A percentile compares a stretch with the other conserved stretches of the same genome.
Conservation (phyloP, 2,113 vertebrate species). For the Mungos mungo region DNA sequence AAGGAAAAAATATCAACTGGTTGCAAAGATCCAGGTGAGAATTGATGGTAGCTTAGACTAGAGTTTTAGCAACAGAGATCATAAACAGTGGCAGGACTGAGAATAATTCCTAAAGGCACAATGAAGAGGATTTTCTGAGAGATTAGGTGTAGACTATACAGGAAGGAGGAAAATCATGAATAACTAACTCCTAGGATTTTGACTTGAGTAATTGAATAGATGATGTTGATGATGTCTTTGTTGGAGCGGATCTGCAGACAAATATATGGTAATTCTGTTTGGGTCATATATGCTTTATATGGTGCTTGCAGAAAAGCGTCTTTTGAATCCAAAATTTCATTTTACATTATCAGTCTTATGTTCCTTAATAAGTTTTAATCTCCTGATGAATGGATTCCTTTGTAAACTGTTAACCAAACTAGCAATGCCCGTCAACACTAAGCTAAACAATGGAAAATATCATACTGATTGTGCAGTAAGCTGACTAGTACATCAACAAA, state of each 20-base stretch:
- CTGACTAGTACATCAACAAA: neutral
- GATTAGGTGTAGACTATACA: neutral
- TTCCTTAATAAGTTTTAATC: neutral
- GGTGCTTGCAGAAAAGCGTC: neutral
- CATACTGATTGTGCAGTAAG: neutral
- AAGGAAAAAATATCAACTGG: neutral
- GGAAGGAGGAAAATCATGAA: neutral
- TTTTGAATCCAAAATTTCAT: neutral
- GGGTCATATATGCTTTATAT: neutral
- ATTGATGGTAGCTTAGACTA: neutral
- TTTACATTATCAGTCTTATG: neutral
- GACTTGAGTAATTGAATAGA: neutral
- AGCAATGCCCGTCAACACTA: neutral
- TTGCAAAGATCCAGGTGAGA: neutral
- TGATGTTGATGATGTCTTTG: neutral
- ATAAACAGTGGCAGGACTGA: neutral
- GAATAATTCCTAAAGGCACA: neutral
- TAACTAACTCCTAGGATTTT: neutral
- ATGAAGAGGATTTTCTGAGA: neutral
- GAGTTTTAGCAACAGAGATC: neutral
- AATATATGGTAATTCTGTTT: neutral
- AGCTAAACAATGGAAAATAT: neutral
- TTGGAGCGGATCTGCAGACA: neutral
- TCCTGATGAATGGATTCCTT: neutral
- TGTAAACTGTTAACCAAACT: slow-evolving; percentile 1